Percentiles rank a stretch among this genome's conserved stretches.
phyloP scores from a whole-genome alignment of 2,113 vertebrate genomes.

The Rhinolophus ferrumequinum region DNA sequence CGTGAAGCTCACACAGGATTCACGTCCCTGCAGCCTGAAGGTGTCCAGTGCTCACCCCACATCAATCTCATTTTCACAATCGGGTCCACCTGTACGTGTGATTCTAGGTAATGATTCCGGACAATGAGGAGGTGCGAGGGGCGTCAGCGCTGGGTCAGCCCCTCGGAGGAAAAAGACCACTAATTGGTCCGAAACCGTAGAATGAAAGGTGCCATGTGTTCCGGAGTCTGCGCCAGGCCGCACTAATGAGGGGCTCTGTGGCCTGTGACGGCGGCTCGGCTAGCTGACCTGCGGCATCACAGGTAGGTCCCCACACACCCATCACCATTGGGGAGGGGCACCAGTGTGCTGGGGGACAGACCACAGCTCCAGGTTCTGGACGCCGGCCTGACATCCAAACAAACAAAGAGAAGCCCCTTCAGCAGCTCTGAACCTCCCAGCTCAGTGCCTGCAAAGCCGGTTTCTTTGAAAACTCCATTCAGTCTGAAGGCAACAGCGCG shows the following conservation, averaged over 20 bases:
- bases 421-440: rapidly evolving
- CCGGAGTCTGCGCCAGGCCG: not conserved
- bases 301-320: rapidly evolving
- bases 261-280: rapidly evolving
- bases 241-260: not conserved
- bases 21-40: rapidly evolving
- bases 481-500: rapidly evolving
- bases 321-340: not conserved
- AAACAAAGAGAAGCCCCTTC: not conserved
- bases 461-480: not conserved
- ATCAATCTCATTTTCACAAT: not conserved
- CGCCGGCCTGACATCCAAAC: not conserved
- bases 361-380: rapidly evolving
- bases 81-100: rapidly evolving
- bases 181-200: not conserved
- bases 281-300: not conserved
- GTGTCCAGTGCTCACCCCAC: not conserved
- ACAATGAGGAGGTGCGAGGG: not conserved
- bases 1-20: rapidly evolving
- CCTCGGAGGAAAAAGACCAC: not conserved
- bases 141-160: not conserved
- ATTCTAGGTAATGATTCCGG: not conserved
- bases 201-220: not conserved
- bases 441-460: not conserved
- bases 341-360: not conserved